Percentiles rank a stretch among this genome's conserved stretches.
These are phyloP conservation scores for Hylaeus volcanicus DNA, from an alignment of 1,140 invertebrate species.

Conservation along the genomic window DNA sequence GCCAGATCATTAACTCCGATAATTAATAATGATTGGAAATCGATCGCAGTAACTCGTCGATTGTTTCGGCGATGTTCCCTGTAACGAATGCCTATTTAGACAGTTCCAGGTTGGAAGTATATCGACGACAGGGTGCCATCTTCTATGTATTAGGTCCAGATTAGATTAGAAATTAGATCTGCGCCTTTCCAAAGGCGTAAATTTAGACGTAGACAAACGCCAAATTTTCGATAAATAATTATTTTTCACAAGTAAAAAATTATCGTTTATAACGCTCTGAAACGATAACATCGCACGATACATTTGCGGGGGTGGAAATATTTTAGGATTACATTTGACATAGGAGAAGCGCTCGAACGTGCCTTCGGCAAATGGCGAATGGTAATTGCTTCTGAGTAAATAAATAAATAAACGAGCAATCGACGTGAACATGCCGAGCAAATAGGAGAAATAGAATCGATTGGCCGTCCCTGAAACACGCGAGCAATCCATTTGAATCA, in stretches of 20 bases:
- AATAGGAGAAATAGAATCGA: slow-evolving; percentile 27
- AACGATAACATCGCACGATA: no score
- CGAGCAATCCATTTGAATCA: slow-evolving; percentile 51
- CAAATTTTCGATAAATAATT: no score
- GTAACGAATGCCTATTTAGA: not conserved
- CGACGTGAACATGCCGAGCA: not conserved
- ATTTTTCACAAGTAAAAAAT: no score
- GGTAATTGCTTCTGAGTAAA: slow-evolving; percentile 21
- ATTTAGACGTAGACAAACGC: no score
- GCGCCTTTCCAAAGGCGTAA: no score
- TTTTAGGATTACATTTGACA: not conserved
- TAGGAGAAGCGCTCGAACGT: not conserved
- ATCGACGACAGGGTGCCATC: no score
- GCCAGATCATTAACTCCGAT: slow-evolving; percentile 66
- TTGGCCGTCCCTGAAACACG: slow-evolving; percentile 23
- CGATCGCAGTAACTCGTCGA: slow-evolving; percentile 47
- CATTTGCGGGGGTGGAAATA: not conserved
- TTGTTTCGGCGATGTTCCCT: slow-evolving; percentile 14
- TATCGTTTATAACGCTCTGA: no score
- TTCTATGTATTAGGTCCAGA: no score
- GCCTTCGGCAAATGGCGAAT: not conserved
- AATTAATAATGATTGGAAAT: slow-evolving; percentile 71
- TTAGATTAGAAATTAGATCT: no score
- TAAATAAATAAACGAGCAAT: slow-evolving; percentile 39
- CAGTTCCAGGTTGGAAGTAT: not conserved